Percentiles rank a stretch among this genome's conserved stretches.
phyloP scores from a whole-genome alignment of 2,888 invertebrate genomes.

The Chouioia cunea region DNA sequence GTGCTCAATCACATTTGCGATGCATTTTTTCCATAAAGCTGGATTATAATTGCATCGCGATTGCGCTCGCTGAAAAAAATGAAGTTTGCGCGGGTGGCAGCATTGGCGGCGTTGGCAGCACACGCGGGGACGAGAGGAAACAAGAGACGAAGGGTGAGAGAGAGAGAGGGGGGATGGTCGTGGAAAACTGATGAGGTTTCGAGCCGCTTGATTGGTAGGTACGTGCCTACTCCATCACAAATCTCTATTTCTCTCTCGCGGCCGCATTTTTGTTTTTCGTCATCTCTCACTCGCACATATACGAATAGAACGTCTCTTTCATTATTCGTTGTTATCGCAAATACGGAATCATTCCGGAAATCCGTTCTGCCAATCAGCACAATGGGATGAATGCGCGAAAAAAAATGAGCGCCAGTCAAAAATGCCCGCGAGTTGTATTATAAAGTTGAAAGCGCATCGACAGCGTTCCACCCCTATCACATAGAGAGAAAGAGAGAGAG shows the following conservation, averaged over 20 bases:
- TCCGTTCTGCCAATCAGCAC: slow-evolving; percentile 44
- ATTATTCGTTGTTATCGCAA: slow-evolving; percentile 47
- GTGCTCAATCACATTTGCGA: slow-evolving; percentile 68
- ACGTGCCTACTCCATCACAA: slow-evolving; percentile 61
- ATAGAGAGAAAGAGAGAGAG: slow-evolving; percentile 11
- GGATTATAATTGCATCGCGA: slow-evolving; percentile 69
- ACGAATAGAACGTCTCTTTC: slow-evolving; percentile 35
- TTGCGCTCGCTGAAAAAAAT: slow-evolving; percentile 58
- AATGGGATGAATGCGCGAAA: slow-evolving; percentile 44
- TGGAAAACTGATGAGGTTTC: slow-evolving; percentile 67
- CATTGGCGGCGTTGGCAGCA: slow-evolving; percentile 47
- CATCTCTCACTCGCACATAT: slow-evolving; percentile 27
- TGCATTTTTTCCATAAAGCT: slow-evolving; percentile 69
- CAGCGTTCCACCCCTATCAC: slow-evolving; percentile 18
- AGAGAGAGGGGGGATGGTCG: slow-evolving; percentile 55
- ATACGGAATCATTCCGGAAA: slow-evolving; percentile 50
- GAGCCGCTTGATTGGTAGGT: slow-evolving; percentile 68
- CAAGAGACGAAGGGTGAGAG: slow-evolving; percentile 42
- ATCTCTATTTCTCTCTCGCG: slow-evolving; percentile 50
- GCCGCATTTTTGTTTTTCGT: slow-evolving; percentile 46
- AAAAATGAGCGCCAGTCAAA: slow-evolving; percentile 44
- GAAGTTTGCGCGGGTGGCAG: slow-evolving; percentile 56
- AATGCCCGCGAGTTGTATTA: slow-evolving; percentile 35
- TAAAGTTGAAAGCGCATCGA: slow-evolving; percentile 40
- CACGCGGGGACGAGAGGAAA: slow-evolving; percentile 49